A percentile compares a stretch with the other conserved stretches of the same genome.
Evolutionary conservation across 2,797 vertebrate species (phyloP).

Genomic region (Epinephelus coioides): DNA sequence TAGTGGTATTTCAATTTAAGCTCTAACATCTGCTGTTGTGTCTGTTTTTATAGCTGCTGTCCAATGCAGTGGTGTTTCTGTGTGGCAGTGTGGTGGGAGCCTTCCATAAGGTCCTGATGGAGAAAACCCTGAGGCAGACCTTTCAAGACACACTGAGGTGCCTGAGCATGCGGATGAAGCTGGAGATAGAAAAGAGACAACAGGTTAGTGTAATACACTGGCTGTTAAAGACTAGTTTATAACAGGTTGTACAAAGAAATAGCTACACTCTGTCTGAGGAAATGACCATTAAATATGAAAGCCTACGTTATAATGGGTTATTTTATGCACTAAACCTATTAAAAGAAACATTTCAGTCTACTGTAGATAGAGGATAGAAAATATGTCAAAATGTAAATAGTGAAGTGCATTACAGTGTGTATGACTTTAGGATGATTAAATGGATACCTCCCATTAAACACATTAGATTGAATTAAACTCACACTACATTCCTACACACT

Average conservation of each 20-base stretch:
- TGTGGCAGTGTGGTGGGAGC: conserved; percentile 93
- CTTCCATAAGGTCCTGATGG: conserved; percentile 96
- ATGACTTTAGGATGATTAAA: neutral
- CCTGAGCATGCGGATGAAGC: conserved; percentile 93
- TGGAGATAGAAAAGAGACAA: conserved; percentile 96
- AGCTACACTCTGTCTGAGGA: neutral
- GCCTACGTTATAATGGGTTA: neutral
- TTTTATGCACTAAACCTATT: neutral
- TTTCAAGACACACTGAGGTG: conserved; percentile 94
- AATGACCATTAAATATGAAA: neutral
- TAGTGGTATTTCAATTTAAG: conserved; percentile 3
- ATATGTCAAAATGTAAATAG: neutral
- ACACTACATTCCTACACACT: neutral
- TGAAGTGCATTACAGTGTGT: neutral
- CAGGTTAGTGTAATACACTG: conserved; percentile 86
- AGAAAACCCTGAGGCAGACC: conserved; percentile 92
- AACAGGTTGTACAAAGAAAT: neutral
- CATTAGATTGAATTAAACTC: neutral
- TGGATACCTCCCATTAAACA: neutral
- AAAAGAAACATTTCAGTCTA: neutral
- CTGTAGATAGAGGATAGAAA: neutral
- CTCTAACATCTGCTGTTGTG: conserved; percentile 35
- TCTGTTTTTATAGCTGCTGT: conserved; percentile 87
- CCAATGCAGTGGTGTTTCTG: conserved; percentile 92
- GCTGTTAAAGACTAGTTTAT: neutral